Base-by-base conservation (phyloP, 1,140 invertebrate genomes). In the Zeugodacus cucurbitae region DNA sequence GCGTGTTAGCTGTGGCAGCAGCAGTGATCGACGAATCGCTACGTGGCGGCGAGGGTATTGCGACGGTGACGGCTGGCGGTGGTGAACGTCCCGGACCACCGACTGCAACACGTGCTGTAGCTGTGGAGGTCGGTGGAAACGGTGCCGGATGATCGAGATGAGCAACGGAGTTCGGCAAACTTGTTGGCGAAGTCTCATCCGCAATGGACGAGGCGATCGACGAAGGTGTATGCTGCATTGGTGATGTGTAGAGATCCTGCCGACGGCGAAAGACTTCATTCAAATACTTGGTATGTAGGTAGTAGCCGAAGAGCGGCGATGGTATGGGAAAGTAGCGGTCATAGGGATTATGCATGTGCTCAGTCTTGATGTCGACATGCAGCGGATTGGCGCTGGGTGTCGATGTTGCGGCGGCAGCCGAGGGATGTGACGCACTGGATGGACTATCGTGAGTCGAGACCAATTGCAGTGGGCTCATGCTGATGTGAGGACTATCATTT, bases 261-360 rank as follows among this genome's bases (percentile, higher is more conserved):
- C 96, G 94, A 87, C 95, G 93, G 2, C 95, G 94, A 89, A 95
- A 95, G 41, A 95, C 94, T 89, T 96, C 96, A 5, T 96, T 96
- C 91, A 96, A 94, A 94, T 96, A 96, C 94, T 96, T 96, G 87
- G 95, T 95, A 89, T 96, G 95, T 88, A 97, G 94, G 92, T 96
- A 96, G 89, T 96, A 95, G 90, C 96, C 96, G 91, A 96, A 96
- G 89, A 96, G 90, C 0, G 95, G 95, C 22, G 95, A 95, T 0
- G 96, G 95, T 2, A 96, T 95, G 10, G 95, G 94, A 41, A 95
- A 95, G 86, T 95, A 94, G 82, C 94, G 91, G 91, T 95, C 94
- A 90, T 94, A 94, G 3, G 95, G 95, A 26, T 93, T 90, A 34
- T 94, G 92, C 14, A 92, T 90, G 22, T 94, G 91, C 82, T 94